Evolutionary conservation across 2,113 vertebrate genomes (phyloP).

Genomic region (Macaca fascicularis): T2T-MFA8v1.1 NC_088395.1:46506501-46507000

Average conservation of each 20-base stretch:
- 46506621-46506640: constrained; percentile 50
- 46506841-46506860: background rate
- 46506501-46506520: background rate
- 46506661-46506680: constrained; percentile 1
- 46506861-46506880: constrained; percentile 38
- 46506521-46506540: background rate
- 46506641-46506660: background rate
- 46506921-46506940: constrained; percentile 31
- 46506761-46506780: background rate
- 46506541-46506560: background rate
- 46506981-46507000: constrained; percentile 16
- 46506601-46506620: constrained; percentile 40
- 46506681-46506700: background rate
- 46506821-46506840: constrained; percentile 7
- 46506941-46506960: constrained; percentile 4
- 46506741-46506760: constrained; percentile 39
- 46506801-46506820: background rate
- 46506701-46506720: background rate
- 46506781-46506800: background rate
- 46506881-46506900: background rate
- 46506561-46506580: background rate
- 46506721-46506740: background rate
- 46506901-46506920: background rate
- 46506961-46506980: constrained; percentile 1
- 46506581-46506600: background rate